These are phyloP conservation scores for Eupithecia inturbata DNA, from an alignment of 2,888 invertebrate species.

Conservation along the genomic window DNA sequence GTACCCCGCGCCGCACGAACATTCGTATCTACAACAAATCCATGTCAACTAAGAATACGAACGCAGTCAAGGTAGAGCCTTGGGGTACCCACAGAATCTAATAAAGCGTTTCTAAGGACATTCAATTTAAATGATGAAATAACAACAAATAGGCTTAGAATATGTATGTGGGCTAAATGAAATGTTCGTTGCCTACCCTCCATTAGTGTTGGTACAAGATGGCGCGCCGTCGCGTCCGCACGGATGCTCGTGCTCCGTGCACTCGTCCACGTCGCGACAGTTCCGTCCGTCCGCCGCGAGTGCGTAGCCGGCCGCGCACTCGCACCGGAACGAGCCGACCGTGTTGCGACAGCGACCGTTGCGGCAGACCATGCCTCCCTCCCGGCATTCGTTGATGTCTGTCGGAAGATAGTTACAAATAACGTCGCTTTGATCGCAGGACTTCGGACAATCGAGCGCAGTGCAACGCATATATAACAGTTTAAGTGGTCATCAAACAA, in stretches of 20 bases:
- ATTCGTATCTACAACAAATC: constrained; percentile 72
- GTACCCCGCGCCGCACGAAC: constrained; percentile 92
- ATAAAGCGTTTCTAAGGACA: too few relatives aligned
- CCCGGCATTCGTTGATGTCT: constrained; percentile 93
- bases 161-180: neutral
- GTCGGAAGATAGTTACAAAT: neutral
- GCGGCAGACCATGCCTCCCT: constrained; percentile 92
- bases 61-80: neutral
- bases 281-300: constrained; percentile 89
- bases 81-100: neutral
- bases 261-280: constrained; percentile 92
- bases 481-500: too few relatives aligned
- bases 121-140: too few relatives aligned
- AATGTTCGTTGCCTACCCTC: constrained; percentile 59
- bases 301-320: constrained; percentile 91
- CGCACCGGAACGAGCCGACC: constrained; percentile 91
- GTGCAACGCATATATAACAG: neutral
- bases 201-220: constrained; percentile 76
- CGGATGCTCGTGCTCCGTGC: constrained; percentile 82
- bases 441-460: neutral
- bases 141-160: too few relatives aligned
- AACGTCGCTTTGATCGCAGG: neutral
- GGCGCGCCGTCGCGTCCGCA: constrained; percentile 74
- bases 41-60: neutral
- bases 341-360: constrained; percentile 93